phyloP scores from a whole-genome alignment of 2,797 vertebrate species.

The Melanotaenia maccullochi region DNA sequence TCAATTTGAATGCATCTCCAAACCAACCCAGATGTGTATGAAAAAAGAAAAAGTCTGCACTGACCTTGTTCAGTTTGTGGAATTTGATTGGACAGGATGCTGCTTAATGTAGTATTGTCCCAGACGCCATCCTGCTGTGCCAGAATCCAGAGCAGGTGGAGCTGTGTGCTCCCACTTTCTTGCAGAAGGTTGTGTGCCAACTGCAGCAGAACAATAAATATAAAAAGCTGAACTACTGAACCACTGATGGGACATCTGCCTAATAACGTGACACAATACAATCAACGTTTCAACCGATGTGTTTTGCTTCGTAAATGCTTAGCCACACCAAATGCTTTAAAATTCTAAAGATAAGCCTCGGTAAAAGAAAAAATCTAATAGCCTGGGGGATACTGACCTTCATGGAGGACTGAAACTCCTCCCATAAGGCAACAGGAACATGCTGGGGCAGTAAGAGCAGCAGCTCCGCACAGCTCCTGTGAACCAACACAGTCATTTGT shows the following conservation, averaged over 20 bases:
- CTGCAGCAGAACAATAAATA: constrained; percentile 76
- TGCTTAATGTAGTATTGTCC: constrained; percentile 91
- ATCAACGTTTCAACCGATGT: neutral
- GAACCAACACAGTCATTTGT: constrained; percentile 64
- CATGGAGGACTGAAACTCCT: constrained; percentile 95
- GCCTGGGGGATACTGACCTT: constrained; percentile 85
- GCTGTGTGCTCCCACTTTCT: constrained; percentile 92
- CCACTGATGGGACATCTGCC: constrained; percentile 2
- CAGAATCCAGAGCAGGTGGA: constrained; percentile 89
- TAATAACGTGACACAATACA: constrained; percentile 4
- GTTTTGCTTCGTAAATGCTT: constrained; percentile 6
- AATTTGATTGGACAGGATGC: constrained; percentile 90
- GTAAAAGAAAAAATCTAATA: constrained; percentile 27
- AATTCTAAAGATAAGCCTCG: constrained; percentile 33
- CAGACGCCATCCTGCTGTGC: constrained; percentile 93
- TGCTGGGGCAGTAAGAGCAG: constrained; percentile 92
- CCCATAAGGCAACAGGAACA: constrained; percentile 94
- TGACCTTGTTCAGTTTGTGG: constrained; percentile 91
- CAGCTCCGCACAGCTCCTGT: constrained; percentile 98
- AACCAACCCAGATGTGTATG: neutral
- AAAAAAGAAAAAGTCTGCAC: constrained; percentile 12
- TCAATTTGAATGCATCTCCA: neutral
- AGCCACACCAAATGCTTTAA: constrained; percentile 26
- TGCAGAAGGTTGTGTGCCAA: constrained; percentile 92
- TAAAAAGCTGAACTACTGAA: constrained; percentile 29